Percentiles rank a stretch among this genome's conserved stretches.
Conservation (phyloP, 2,888 invertebrate genomes). For the Argyresthia goedartella region DNA sequence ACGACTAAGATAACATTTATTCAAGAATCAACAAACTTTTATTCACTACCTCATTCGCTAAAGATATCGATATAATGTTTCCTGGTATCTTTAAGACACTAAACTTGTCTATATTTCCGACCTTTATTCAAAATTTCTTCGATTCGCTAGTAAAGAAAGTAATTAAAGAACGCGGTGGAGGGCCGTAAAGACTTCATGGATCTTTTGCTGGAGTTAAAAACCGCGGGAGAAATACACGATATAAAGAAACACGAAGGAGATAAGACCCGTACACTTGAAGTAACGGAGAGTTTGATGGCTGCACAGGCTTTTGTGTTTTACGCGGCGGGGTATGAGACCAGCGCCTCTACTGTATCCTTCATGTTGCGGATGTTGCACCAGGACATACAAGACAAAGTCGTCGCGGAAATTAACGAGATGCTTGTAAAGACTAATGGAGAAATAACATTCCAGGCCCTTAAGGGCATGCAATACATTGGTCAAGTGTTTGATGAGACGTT, state of each 20-base stretch:
- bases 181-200: conserved; percentile 12
- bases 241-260: conserved; percentile 6
- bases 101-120: conserved; percentile 6
- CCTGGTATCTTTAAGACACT: conserved; percentile 10
- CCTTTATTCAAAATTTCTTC: conserved; percentile 8
- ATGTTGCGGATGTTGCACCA: conserved; percentile 18
- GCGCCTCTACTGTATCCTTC: conserved; percentile 23
- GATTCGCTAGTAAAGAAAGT: conserved; percentile 8
- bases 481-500: conserved; percentile 11
- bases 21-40: conserved; percentile 7
- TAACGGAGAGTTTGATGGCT: conserved; percentile 12
- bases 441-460: conserved; percentile 5
- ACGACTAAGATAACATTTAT: conserved; percentile 3
- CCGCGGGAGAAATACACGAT: conserved; percentile 7
- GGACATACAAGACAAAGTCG: conserved; percentile 10
- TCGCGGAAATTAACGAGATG: conserved; percentile 2
- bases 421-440: not conserved
- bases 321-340: conserved; percentile 27
- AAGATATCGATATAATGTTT: conserved; percentile 5
- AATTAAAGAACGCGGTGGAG: conserved; percentile 8
- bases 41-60: conserved; percentile 4
- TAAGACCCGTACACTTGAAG: conserved; percentile 5
- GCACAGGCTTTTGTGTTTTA: conserved; percentile 16
- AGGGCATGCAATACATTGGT: conserved; percentile 9
- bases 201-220: conserved; percentile 8